These are phyloP conservation scores for Dipus sagitta DNA, from an alignment of 2,797 vertebrate genomes.

Conservation along the genomic window DNA sequence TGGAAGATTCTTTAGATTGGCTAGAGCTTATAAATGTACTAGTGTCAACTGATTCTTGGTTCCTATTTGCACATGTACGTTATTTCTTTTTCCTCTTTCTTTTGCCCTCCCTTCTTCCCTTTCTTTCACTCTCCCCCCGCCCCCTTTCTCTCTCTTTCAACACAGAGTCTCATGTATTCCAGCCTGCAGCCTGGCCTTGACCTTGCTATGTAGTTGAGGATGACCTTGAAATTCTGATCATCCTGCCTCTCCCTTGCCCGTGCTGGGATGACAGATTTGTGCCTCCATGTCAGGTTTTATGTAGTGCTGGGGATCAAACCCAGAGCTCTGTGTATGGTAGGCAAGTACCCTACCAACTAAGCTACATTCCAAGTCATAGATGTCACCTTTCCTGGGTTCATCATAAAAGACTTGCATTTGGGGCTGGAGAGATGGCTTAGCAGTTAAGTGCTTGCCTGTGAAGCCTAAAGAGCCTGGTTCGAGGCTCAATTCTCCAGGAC, in stretches of 20 bases:
- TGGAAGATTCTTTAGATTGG: constrained; percentile 18
- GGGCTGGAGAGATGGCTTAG: too few relatives aligned
- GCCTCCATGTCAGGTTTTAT: not conserved
- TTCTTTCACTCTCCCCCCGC: too few relatives aligned
- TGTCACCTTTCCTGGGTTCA: not conserved
- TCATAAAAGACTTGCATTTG: constrained; percentile 9
- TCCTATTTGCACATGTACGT: not conserved
- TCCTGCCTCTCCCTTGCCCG: not conserved
- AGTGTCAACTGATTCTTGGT: not conserved
- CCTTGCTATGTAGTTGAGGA: not conserved
- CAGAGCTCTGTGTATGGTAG: not conserved
- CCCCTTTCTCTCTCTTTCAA: not conserved
- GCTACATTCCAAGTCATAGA: not conserved
- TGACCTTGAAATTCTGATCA: not conserved
- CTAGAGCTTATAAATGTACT: constrained; percentile 16
- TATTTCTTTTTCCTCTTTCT: not conserved
- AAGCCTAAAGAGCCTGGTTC: too few relatives aligned
- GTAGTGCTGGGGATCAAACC: not conserved
- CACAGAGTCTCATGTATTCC: too few relatives aligned
- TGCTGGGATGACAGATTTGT: not conserved
- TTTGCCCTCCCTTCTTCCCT: too few relatives aligned
- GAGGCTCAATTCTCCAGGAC: too few relatives aligned
- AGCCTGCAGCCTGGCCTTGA: not conserved
- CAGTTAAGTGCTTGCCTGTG: too few relatives aligned
- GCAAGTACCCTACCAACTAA: not conserved